These are phyloP conservation scores for Spisula solida DNA, from an alignment of 2,888 invertebrate species.

Conservation along the genomic window DNA sequence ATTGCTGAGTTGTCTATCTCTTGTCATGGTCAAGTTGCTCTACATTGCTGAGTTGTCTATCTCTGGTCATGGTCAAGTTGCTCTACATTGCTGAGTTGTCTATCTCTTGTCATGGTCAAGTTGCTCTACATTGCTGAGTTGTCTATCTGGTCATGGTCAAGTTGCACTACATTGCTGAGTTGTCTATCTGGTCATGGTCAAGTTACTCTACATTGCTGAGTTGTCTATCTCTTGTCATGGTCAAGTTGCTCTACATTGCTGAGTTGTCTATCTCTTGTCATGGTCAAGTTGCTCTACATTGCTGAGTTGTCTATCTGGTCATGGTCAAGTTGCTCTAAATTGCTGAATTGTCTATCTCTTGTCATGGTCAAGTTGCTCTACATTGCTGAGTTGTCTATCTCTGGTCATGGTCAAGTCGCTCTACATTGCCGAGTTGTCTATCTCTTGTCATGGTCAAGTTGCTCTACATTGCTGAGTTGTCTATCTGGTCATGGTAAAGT, in stretches of 20 bases:
- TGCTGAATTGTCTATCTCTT: neutral
- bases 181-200: neutral
- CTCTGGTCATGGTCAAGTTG: neutral
- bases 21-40: neutral
- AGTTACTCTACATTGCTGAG: too few relatives aligned
- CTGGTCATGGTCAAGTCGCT: neutral
- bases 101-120: neutral
- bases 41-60: neutral
- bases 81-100: neutral
- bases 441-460: neutral
- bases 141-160: neutral
- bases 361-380: neutral
- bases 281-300: neutral
- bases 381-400: neutral
- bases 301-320: neutral
- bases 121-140: neutral
- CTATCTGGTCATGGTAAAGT: neutral
- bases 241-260: neutral
- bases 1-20: neutral
- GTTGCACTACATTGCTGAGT: neutral
- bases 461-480: neutral
- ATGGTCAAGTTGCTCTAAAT: neutral
- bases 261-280: neutral
- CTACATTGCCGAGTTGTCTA: neutral
- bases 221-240: neutral